Base-by-base conservation (phyloP, 2,113 vertebrate species). In the Fregata magnificens region DNA sequence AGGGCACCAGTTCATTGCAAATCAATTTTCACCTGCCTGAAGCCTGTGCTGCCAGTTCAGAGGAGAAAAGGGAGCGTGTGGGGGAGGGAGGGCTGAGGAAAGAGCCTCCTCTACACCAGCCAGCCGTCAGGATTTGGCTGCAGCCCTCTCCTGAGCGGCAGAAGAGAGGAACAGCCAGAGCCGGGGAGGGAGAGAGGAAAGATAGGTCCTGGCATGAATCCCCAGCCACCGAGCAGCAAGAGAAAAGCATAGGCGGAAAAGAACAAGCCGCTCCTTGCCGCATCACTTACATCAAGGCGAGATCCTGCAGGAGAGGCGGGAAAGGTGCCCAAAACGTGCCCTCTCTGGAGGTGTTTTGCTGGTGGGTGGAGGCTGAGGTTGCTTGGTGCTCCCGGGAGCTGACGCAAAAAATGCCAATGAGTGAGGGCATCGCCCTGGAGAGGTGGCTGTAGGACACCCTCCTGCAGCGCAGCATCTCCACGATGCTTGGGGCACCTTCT, bases 11-110 rank as follows among this genome's bases (percentile, higher is more conserved):
- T 69, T 96, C 88, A 50, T 61, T 58, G 93, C 91, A 91, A 95
- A 95, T 93, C 93, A 95, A 92, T 97, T 96, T 61, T 95, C 94
- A 95, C 94, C 95, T 96, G 94, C 61, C 91, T 69, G 88, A 44
- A 93, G 88, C 65, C 69, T 16, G 47, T 0, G 4, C 88, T 86
- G 77, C 67, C 7, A 3, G 65, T 14, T 71, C 8, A 5, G 73
- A 86, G 85, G 92, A 77, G 94, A 55, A 62, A 6, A 47, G 42
- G 40, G 83, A 89, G 73, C 0, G 1, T 10, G 82, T 0, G 6
- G 40, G n/a, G 52, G 77, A 72, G 81, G 32, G 45, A 20, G 47
- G 47, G 52, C 47, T 73, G 78, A 44, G 82, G 47, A 40, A 82
- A 47, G 44, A 88, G n/a, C 45, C 80, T 83, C 38, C 58, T n/a